A percentile compares a stretch with the other conserved stretches of the same genome.
These are phyloP conservation scores for Cyphomyrmex costatus DNA, from an alignment of 1,140 invertebrate genomes.

Conservation along the genomic window DNA sequence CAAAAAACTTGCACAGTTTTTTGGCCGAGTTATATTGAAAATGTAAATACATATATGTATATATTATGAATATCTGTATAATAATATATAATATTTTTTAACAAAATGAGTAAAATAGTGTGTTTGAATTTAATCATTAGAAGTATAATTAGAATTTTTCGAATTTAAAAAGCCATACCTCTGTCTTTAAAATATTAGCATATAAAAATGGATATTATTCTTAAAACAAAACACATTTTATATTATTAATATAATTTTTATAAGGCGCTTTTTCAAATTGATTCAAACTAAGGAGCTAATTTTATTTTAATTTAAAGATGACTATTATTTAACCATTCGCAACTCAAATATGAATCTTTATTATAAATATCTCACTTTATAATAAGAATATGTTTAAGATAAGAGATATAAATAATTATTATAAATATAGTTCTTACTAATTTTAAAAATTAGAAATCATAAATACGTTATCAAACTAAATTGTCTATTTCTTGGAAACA, in stretches of 20 bases:
- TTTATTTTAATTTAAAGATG: not conserved
- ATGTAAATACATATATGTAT: not conserved
- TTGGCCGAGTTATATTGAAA: conserved; percentile 71
- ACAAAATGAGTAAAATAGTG: conserved; percentile 26
- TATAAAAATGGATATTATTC: not conserved
- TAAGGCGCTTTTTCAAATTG: not conserved
- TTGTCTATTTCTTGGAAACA: conserved; percentile 53
- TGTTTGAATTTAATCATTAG: not conserved
- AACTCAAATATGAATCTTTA: not conserved
- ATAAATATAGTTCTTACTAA: not conserved
- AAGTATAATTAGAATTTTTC: not conserved
- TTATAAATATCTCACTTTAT: not conserved
- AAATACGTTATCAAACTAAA: conserved; percentile 21
- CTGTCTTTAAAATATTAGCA: not conserved
- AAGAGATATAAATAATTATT: not conserved
- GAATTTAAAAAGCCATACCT: not conserved
- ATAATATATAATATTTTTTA: conserved; percentile 22
- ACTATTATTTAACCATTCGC: not conserved
- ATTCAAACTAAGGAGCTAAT: not conserved
- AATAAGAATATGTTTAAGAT: not conserved
- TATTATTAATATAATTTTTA: not conserved
- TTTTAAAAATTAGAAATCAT: not conserved
- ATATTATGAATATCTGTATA: not conserved
- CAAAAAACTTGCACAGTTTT: conserved; percentile 74
- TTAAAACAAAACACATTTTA: not conserved